Base-by-base conservation (phyloP, 2,888 invertebrate species). In the Argyresthia albistria region DNA sequence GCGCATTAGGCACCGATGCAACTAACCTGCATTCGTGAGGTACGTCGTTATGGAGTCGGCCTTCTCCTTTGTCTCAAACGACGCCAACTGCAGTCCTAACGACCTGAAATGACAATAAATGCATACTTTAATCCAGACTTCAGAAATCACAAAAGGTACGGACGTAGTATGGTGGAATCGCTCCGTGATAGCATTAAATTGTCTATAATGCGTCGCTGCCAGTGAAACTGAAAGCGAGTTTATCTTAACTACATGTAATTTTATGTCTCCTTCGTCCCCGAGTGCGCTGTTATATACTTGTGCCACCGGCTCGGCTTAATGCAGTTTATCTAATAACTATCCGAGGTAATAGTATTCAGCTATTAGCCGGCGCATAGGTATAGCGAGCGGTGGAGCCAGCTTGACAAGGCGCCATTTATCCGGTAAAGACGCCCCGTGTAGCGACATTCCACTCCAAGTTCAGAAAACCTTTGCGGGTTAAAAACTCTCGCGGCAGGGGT, bases 11-110 rank as follows among this genome's bases (percentile, higher is more conserved):
- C 12, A 45, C 2, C n/a, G 6, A 45, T 45, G 53, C 35, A 14
- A 48, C 65, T 74, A 74, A 89, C 95, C 95, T 69, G 94, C 94
- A 81, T 95, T 95, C 64, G 90, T 92, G 55, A 96, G 88, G 74
- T 95, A 96, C 59, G 93, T 92, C 52, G 93, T 93, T 87, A 96
- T 93, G 47, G 93, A 93, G 71, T 95, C 93, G 4, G 95, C 93
- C 77, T 96, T 95, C 80, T 96, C 95, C 71, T 93, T 93, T 8
- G 95, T 94, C 79, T 95, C 95, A 67, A 95, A 94, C 11, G 95
- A 95, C 48, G 93, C 93, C 67, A 96, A 84, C 70, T 95, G 95
- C 60, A 96, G 86, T 16, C 95, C 96, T 67, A 95, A 86, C 54
- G 95, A 95, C 66, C 95, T 88, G 83, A 56, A 79, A 68, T 43